These are phyloP conservation scores for Lomographa bimaculata DNA, from an alignment of 2,888 invertebrate species.

Conservation along the genomic window DNA sequence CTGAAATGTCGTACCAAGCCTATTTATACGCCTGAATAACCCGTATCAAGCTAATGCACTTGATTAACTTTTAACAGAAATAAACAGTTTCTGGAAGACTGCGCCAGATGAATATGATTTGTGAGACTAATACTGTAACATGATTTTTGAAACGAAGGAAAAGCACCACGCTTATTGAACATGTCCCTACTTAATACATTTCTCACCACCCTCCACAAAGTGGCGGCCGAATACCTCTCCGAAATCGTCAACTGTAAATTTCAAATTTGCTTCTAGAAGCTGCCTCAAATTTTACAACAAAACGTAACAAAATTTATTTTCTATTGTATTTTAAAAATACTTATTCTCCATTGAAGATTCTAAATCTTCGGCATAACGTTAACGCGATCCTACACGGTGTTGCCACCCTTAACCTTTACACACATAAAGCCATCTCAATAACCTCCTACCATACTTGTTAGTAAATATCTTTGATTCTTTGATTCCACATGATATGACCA, in stretches of 20 bases:
- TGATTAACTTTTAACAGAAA: constrained; percentile 23
- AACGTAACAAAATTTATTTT: constrained; percentile 53
- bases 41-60: constrained; percentile 8
- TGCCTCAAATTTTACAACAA: constrained; percentile 56
- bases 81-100: constrained; percentile 69
- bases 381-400: constrained; percentile 64
- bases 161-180: constrained; percentile 74
- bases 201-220: constrained; percentile 21
- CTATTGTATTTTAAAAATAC: constrained; percentile 79
- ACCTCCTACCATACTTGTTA: constrained; percentile 62
- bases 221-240: constrained; percentile 28
- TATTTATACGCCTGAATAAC: constrained; percentile 2
- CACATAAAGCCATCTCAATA: constrained; percentile 63
- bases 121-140: constrained; percentile 71
- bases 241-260: constrained; percentile 35
- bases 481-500: constrained; percentile 80
- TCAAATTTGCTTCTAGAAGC: constrained; percentile 48
- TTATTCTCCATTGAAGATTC: constrained; percentile 71
- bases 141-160: constrained; percentile 67
- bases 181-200: constrained; percentile 34
- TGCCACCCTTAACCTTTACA: constrained; percentile 69
- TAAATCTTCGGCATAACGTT: constrained; percentile 70
- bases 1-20: constrained; percentile 7
- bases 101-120: constrained; percentile 62
- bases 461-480: constrained; percentile 59